Conservation (phyloP, 2,888 invertebrate genomes). For the Watsonalla binaria region DNA sequence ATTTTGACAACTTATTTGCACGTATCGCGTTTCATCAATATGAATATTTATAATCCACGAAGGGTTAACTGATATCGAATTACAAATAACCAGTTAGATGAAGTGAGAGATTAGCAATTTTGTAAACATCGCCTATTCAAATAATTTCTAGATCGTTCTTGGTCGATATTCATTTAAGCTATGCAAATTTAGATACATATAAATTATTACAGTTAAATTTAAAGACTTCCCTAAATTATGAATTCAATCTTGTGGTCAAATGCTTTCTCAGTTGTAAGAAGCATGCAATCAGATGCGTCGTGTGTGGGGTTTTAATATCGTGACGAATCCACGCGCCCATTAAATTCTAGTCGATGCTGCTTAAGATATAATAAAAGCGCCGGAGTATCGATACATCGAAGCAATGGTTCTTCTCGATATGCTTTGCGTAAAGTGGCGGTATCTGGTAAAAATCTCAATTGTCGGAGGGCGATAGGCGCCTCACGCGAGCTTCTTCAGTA, state of each 20-base stretch:
- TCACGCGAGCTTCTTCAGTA: constrained; percentile 40
- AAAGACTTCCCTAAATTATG: not conserved
- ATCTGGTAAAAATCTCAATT: constrained; percentile 33
- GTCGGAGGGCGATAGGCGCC: constrained; percentile 18
- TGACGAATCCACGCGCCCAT: constrained; percentile 55
- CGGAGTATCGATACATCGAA: constrained; percentile 35
- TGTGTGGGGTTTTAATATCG: constrained; percentile 55
- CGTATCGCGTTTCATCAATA: not conserved
- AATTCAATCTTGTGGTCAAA: not conserved
- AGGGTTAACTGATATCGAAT: not conserved
- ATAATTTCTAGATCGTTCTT: not conserved
- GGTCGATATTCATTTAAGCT: not conserved
- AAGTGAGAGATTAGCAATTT: not conserved
- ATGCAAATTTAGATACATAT: not conserved
- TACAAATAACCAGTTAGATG: not conserved
- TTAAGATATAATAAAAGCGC: constrained; percentile 46
- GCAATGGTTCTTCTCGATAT: constrained; percentile 30
- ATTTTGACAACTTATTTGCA: not conserved
- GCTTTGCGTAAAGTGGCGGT: constrained; percentile 27
- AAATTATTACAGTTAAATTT: not conserved
- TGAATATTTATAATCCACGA: not conserved
- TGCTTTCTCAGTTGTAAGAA: constrained; percentile 3
- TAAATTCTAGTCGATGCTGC: constrained; percentile 60
- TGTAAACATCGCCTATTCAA: not conserved
- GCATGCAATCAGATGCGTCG: constrained; percentile 47